Conservation (phyloP, 2,888 invertebrate species). For the Spodoptera exigua region DNA sequence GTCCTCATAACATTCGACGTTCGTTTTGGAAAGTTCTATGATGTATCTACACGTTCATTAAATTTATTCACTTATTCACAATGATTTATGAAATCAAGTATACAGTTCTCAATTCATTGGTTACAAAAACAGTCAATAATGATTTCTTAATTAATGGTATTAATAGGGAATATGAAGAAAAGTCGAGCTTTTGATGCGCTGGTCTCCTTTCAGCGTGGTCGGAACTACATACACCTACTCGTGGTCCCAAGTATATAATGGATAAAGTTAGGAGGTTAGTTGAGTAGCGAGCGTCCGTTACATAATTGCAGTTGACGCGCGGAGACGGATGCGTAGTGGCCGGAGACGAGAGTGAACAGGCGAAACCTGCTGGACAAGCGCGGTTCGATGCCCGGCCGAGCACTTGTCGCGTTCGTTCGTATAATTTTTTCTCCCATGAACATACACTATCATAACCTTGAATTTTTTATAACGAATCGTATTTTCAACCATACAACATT, state of each 20-base stretch:
- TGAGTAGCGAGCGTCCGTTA: conserved; percentile 66
- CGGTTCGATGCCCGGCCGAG: conserved; percentile 78
- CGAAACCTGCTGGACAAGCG: conserved; percentile 78
- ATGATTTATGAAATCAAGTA: conserved; percentile 8
- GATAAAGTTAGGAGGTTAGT: conserved; percentile 55
- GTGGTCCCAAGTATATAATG: conserved; percentile 26
- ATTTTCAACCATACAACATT: conserved; percentile 20
- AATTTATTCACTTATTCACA: conserved; percentile 7
- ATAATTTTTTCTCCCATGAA: conserved; percentile 65
- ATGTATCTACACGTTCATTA: conserved; percentile 9
- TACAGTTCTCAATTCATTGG: background rate
- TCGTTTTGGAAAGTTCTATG: conserved; percentile 42
- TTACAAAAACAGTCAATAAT: background rate
- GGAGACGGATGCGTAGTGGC: conserved; percentile 69
- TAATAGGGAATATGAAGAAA: conserved; percentile 23
- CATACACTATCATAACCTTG: conserved; percentile 67
- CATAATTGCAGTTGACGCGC: conserved; percentile 76
- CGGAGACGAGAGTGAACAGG: conserved; percentile 59
- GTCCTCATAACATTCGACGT: conserved; percentile 15
- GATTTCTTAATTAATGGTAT: conserved; percentile 15
- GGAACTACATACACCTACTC: too few relatives aligned
- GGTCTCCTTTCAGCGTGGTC: conserved; percentile 22
- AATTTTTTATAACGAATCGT: conserved; percentile 33
- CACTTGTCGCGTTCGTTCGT: conserved; percentile 72
- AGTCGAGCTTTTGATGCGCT: conserved; percentile 17